These are phyloP conservation scores for Ceratotherium simum DNA, from an alignment of 2,113 vertebrate species.

Conservation along the genomic window DNA sequence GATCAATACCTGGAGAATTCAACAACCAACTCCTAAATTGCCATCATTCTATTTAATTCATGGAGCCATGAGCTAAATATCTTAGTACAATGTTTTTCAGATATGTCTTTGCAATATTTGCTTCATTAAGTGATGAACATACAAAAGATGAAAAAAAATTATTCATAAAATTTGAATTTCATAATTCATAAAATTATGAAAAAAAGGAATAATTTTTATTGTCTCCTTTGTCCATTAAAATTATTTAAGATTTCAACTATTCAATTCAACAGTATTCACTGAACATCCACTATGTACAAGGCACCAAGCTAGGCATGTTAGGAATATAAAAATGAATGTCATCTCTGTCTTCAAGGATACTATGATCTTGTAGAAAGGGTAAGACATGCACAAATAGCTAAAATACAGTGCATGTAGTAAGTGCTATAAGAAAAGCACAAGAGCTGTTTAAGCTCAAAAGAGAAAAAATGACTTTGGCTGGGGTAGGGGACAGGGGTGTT, in stretches of 20 bases:
- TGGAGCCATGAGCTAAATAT: conserved; percentile 31
- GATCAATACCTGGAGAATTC: neutral
- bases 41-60: conserved; percentile 8
- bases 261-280: neutral
- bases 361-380: neutral
- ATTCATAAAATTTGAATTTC: no score
- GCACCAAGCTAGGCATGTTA: neutral
- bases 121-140: neutral
- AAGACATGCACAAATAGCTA: conserved; percentile 20
- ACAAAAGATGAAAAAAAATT: neutral
- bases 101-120: conserved; percentile 13
- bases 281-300: neutral
- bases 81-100: conserved; percentile 1
- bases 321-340: neutral
- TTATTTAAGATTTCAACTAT: conserved; percentile 39
- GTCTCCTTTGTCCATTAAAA: conserved; percentile 13
- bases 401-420: neutral
- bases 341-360: conserved; percentile 18
- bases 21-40: neutral
- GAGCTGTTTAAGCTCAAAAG: neutral
- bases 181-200: no score
- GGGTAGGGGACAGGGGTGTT: neutral
- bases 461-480: neutral
- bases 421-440: neutral
- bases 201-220: neutral